These are phyloP conservation scores for Aspiorhynchus laticeps DNA, from an alignment of 2,113 vertebrate species.

Conservation along the genomic window DNA sequence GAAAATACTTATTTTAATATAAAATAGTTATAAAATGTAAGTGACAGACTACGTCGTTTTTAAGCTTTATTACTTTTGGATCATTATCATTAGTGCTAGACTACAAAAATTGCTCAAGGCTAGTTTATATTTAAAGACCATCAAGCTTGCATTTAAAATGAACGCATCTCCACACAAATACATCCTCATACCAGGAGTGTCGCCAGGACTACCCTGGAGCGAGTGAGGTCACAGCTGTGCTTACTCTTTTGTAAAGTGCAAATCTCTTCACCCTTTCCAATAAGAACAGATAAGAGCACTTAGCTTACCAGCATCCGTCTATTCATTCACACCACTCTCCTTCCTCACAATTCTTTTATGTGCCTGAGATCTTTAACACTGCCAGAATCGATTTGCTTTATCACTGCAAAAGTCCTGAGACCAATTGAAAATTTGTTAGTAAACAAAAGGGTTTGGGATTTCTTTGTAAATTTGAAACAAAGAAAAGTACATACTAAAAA, in stretches of 20 bases:
- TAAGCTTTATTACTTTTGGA: constrained; percentile 16
- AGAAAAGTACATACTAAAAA: neutral
- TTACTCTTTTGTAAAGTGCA: constrained; percentile 56
- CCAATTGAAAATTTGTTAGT: neutral
- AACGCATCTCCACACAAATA: constrained; percentile 16
- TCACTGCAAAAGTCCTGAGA: neutral
- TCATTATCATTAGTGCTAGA: constrained; percentile 11
- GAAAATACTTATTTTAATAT: neutral
- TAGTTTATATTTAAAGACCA: neutral
- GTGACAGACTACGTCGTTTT: neutral
- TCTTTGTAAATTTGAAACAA: neutral
- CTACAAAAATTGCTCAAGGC: neutral
- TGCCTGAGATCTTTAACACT: neutral
- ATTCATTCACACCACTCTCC: constrained; percentile 67
- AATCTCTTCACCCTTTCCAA: constrained; percentile 55
- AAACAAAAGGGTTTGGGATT: neutral
- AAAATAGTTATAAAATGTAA: neutral
- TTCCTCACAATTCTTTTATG: constrained; percentile 34
- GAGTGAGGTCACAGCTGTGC: constrained; percentile 77
- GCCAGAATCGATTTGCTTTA: neutral
- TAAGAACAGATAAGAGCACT: constrained; percentile 54
- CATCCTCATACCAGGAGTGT: constrained; percentile 39
- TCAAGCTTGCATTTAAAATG: constrained; percentile 2
- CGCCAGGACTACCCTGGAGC: constrained; percentile 60
- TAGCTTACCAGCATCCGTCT: constrained; percentile 78